A percentile compares a stretch with the other conserved stretches of the same genome.
Conservation (phyloP, 2,797 vertebrate genomes). For the Gymnocypris eckloni region DNA sequence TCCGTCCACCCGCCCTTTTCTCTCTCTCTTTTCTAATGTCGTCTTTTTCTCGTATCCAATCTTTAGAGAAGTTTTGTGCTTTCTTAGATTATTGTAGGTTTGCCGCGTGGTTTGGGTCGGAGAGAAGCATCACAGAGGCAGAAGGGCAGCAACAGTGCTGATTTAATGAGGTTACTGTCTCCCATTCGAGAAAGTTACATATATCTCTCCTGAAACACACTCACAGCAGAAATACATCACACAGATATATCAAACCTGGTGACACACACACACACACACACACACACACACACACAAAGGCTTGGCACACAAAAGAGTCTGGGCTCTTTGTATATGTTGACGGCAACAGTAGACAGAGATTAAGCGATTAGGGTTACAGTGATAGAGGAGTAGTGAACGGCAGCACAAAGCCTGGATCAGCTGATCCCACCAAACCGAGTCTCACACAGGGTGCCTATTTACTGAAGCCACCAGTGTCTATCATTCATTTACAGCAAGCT, state of each 20-base stretch:
- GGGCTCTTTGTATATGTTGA: constrained; percentile 91
- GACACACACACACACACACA: constrained; percentile 45
- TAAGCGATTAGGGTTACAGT: constrained; percentile 84
- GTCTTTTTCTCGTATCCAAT: constrained; percentile 1
- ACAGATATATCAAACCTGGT: constrained; percentile 55
- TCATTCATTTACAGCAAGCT: constrained; percentile 5
- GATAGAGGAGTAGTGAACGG: constrained; percentile 64
- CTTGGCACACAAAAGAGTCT: constrained; percentile 87
- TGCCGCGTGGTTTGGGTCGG: not conserved
- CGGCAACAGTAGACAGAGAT: constrained; percentile 91
- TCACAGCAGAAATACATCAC: constrained; percentile 59
- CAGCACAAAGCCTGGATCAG: constrained; percentile 45
- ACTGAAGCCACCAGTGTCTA: not conserved
- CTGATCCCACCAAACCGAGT: constrained; percentile 25
- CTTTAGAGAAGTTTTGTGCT: constrained; percentile 20
- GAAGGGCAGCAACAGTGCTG: constrained; percentile 25
- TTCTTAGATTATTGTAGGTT: constrained; percentile 13
- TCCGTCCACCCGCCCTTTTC: constrained; percentile 35
- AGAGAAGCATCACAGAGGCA: constrained; percentile 10
- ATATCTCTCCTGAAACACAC: constrained; percentile 32
- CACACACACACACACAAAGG: constrained; percentile 63
- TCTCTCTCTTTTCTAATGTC: constrained; percentile 1
- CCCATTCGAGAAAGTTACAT: constrained; percentile 53
- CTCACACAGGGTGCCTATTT: constrained; percentile 9
- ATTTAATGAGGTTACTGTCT: constrained; percentile 55